Evolutionary conservation across 92 coral and sea anemone genomes (phyloP).

Genomic region (Actinostola sp.): DNA sequence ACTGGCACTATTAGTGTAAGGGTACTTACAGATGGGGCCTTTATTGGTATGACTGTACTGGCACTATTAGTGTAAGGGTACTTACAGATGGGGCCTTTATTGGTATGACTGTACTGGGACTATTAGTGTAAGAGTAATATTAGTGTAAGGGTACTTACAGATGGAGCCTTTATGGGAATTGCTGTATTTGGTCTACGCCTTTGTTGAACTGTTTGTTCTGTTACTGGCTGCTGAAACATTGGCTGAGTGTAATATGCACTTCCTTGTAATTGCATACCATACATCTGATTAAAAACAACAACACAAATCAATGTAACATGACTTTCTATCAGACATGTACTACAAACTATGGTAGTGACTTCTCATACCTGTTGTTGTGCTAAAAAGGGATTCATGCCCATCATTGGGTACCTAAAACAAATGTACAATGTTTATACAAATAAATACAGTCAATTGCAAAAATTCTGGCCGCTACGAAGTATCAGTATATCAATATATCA

Average conservation of each 20-base stretch:
- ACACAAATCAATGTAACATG: background rate
- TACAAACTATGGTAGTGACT: background rate
- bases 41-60: too few relatives aligned
- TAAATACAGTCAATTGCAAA: too few relatives aligned
- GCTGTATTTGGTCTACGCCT: conserved; percentile 69
- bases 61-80: too few relatives aligned
- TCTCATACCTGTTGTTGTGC: conserved; percentile 50
- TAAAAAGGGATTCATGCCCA: conserved; percentile 60
- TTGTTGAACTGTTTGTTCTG: conserved; percentile 41
- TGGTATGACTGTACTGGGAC: too few relatives aligned
- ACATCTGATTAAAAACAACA: conserved; percentile 39
- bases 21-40: too few relatives aligned
- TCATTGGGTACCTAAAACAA: conserved; percentile 57
- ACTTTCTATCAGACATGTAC: too few relatives aligned
- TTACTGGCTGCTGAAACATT: conserved; percentile 31
- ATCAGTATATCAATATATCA: too few relatives aligned
- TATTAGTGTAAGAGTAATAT: too few relatives aligned
- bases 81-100: too few relatives aligned
- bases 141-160: conserved; percentile 56
- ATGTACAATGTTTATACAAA: too few relatives aligned
- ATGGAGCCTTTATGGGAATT: conserved; percentile 68
- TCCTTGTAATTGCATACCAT: conserved; percentile 52
- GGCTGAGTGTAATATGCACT: conserved; percentile 53
- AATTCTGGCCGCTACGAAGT: too few relatives aligned
- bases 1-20: too few relatives aligned